Evolutionary conservation across 2,113 vertebrate genomes (phyloP).

Genomic region (Callipepla californica): DNA sequence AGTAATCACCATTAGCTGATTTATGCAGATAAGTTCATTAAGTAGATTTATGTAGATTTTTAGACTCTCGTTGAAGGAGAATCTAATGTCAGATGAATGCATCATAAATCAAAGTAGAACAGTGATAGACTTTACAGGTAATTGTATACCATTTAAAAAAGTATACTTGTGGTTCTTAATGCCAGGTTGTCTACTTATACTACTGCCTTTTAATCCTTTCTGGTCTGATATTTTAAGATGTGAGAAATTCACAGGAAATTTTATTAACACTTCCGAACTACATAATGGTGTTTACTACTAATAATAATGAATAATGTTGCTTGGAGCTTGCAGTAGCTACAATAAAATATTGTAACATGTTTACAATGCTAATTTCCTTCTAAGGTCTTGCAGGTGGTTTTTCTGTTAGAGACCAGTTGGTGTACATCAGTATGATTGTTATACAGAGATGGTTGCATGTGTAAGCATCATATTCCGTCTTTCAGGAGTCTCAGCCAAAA

Average conservation of each 20-base stretch:
- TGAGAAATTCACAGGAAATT: background rate
- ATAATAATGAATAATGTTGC: background rate
- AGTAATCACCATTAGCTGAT: no score
- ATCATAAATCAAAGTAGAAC: background rate
- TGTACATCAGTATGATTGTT: no score
- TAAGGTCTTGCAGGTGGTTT: background rate
- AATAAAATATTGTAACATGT: background rate
- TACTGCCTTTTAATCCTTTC: background rate
- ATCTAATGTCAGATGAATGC: background rate
- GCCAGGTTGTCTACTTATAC: background rate
- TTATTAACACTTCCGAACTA: background rate
- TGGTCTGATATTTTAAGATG: background rate
- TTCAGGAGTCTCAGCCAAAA: background rate
- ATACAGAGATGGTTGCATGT: background rate
- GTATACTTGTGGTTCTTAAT: background rate
- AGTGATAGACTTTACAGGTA: background rate
- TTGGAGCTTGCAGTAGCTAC: background rate
- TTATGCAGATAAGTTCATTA: no score
- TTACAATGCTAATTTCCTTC: background rate
- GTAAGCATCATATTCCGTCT: background rate
- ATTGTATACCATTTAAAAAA: background rate
- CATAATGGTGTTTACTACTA: background rate
- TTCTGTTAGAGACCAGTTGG: background rate
- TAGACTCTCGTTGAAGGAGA: background rate
- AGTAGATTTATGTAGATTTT: background rate